These are phyloP conservation scores for Parasteatoda lunata DNA, from an alignment of 2,888 invertebrate genomes.

Conservation along the genomic window DNA sequence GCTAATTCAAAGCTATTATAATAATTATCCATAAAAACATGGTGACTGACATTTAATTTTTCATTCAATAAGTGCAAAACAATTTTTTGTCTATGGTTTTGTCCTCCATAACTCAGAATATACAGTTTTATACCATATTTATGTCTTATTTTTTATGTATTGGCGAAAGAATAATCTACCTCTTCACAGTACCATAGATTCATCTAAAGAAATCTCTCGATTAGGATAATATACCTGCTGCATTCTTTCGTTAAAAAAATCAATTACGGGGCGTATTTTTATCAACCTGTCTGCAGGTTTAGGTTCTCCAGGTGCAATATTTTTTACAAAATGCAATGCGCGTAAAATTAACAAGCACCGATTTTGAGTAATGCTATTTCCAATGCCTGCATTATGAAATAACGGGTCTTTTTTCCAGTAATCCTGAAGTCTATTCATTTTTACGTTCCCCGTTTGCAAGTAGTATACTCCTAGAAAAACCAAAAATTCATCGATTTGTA, in stretches of 20 bases:
- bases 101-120: constrained; percentile 70
- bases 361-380: constrained; percentile 42
- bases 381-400: no score
- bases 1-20: constrained; percentile 35
- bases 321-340: constrained; percentile 26
- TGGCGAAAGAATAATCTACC: constrained; percentile 72
- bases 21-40: constrained; percentile 45
- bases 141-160: constrained; percentile 73
- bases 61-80: constrained; percentile 40
- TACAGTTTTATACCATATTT: constrained; percentile 73
- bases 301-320: constrained; percentile 4
- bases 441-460: no score
- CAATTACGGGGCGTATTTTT: constrained; percentile 22
- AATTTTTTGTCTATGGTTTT: constrained; percentile 28
- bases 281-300: constrained; percentile 22
- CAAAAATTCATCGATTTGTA: no score
- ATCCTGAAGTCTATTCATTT: no score
- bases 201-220: constrained; percentile 71
- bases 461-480: no score
- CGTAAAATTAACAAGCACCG: constrained; percentile 43
- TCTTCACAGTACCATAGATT: constrained; percentile 73
- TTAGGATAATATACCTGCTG: constrained; percentile 31
- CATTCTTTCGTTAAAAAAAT: constrained; percentile 51
- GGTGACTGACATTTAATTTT: constrained; percentile 46
- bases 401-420: no score